Evolutionary conservation across 2,113 vertebrate genomes (phyloP).

Genomic region (Sylvilagus bachmani): DNA sequence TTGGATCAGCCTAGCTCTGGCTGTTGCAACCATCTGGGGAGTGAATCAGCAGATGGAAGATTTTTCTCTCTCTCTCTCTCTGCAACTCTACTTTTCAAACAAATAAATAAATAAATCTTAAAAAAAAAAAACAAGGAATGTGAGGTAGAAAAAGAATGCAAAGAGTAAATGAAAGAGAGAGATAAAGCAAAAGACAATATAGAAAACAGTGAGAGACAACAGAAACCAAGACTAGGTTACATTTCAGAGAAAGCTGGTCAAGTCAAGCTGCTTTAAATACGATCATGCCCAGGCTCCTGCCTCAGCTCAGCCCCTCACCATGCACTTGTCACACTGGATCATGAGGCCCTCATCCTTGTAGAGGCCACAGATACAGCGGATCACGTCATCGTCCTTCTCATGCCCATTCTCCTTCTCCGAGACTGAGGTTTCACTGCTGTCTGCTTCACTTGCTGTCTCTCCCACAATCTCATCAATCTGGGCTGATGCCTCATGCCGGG

Average conservation of each 20-base stretch:
- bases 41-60: too few relatives aligned
- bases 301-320: conserved; percentile 87
- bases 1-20: too few relatives aligned
- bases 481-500: conserved; percentile 95
- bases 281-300: not conserved
- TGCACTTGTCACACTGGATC: conserved; percentile 99
- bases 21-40: too few relatives aligned
- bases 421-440: conserved; percentile 96
- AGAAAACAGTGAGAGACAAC: not conserved
- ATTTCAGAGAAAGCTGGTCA: not conserved
- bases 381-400: conserved; percentile 94
- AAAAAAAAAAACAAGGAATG: not conserved
- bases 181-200: not conserved
- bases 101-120: too few relatives aligned
- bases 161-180: not conserved
- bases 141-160: not conserved
- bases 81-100: too few relatives aligned
- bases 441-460: conserved; percentile 97
- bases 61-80: too few relatives aligned
- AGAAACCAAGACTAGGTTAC: not conserved
- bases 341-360: conserved; percentile 99
- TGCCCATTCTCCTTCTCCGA: conserved; percentile 90
- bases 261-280: not conserved
- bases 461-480: conserved; percentile 99
- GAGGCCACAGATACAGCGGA: conserved; percentile 98